A percentile compares a stretch with the other conserved stretches of the same genome.
These are phyloP conservation scores for Pinna nobilis DNA, from an alignment of 1,140 invertebrate genomes.

Conservation along the genomic window DNA sequence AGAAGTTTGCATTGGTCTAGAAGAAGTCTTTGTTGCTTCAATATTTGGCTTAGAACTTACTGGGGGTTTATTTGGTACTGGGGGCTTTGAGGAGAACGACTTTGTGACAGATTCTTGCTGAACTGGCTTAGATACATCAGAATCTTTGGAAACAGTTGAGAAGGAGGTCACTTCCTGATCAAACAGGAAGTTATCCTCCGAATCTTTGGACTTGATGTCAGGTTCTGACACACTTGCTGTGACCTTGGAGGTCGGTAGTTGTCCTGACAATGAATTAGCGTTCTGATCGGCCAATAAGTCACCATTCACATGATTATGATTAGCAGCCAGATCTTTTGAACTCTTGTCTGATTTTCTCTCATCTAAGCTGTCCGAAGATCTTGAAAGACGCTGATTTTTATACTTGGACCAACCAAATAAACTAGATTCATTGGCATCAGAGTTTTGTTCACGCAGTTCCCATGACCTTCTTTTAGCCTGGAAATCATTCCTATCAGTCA, in stretches of 20 bases:
- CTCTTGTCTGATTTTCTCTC: constrained; percentile 6
- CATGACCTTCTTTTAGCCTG: constrained; percentile 48
- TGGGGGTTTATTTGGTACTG: constrained; percentile 37
- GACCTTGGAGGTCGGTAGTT: too few relatives aligned
- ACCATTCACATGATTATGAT: neutral
- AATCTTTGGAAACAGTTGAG: too few relatives aligned
- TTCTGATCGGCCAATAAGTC: neutral
- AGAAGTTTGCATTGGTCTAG: neutral
- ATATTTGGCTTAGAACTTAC: constrained; percentile 12
- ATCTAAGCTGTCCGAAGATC: constrained; percentile 32
- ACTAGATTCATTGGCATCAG: constrained; percentile 19
- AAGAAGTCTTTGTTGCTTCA: neutral
- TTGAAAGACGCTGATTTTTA: constrained; percentile 19
- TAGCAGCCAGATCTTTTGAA: neutral
- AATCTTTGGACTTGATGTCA: neutral
- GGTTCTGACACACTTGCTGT: neutral
- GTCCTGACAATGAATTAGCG: too few relatives aligned
- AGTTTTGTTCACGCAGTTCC: constrained; percentile 43
- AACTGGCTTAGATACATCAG: too few relatives aligned
- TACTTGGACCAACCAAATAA: constrained; percentile 22
- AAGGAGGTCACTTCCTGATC: too few relatives aligned
- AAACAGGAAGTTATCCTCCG: too few relatives aligned
- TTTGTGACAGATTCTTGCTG: too few relatives aligned
- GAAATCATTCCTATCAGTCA: constrained; percentile 19
- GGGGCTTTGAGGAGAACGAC: constrained; percentile 23